Base-by-base conservation (phyloP, 2,888 invertebrate species). In the Thecophora atra region DNA sequence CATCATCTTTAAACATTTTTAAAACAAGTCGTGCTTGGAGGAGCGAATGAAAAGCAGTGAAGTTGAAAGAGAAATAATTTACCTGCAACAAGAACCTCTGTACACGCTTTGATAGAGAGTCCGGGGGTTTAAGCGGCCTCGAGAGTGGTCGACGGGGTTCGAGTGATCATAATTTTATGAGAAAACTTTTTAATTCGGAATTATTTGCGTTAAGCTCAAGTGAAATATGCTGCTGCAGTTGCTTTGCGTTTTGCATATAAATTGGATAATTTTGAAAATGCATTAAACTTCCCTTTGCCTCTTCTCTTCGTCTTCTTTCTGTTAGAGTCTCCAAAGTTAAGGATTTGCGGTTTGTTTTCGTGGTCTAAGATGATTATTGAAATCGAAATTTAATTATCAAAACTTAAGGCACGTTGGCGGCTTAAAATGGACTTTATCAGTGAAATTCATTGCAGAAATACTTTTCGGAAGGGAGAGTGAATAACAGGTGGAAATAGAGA, bases 171-270 rank as follows among this genome's bases (percentile, higher is more conserved):
- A 64, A 64, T 47, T 58, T 63, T 64, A 44, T 17, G 15, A 19
- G 26, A 44, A 44, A n/a, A 70, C 62, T 51, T 70, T 62, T 63
- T 70, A 63, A 62, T 62, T 70, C 52, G 7, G 52, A 70, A 63
- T 70, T 70, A 37, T 24, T 26, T 37, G 56, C 19, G 58, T 8
- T 58, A 58, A 56, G 42, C 21, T 11, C 37, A 2, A 56, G 56
- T 67, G 63, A 70, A 70, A 52, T 62, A 63, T 70, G 63, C 37
- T 70, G 63, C 37, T 37, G 37, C 70, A 70, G 30, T 70, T 42
- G 24, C 24, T 30, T 30, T 19, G n/a, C 15, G 24, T 63, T 70
- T 70, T 70, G 70, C 70, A 70, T 70, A 70, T 70, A 70, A 70
- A 70, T 62, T 63, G 70, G 52, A 63, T 30, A 63, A 63, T 68